phyloP scores from a whole-genome alignment of 2,113 vertebrate genomes.

The Macrotis lagotis region DNA sequence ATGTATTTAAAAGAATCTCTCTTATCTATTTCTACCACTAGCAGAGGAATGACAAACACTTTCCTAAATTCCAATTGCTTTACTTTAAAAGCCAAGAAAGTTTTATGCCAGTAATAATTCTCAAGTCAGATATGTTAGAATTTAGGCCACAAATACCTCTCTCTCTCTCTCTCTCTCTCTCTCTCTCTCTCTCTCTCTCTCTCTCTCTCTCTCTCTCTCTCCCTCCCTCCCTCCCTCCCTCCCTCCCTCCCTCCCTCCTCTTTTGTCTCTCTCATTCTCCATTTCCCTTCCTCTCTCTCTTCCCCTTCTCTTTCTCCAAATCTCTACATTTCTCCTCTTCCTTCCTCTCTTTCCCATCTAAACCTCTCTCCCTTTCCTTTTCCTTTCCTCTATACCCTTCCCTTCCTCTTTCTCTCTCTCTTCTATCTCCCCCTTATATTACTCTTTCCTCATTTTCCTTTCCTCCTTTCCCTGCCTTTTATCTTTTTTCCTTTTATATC shows the following conservation, averaged over 20 bases:
- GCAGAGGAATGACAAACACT: background rate
- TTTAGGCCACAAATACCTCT: background rate
- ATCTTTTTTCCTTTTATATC: background rate
- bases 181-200: no score
- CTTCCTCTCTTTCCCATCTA: background rate
- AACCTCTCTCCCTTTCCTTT: background rate
- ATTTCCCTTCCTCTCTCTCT: background rate
- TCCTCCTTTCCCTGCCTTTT: background rate
- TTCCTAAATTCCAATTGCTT: background rate
- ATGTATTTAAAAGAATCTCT: background rate
- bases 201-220: fast-evolving
- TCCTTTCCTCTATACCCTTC: background rate
- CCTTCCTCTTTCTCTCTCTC: background rate
- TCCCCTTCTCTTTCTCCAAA: no score
- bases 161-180: no score
- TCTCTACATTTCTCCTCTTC: background rate
- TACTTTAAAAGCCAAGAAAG: background rate
- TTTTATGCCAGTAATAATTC: background rate
- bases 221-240: background rate
- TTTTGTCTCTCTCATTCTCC: background rate
- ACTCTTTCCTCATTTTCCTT: no score
- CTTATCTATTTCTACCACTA: background rate
- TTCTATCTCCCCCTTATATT: background rate
- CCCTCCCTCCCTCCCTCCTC: background rate
- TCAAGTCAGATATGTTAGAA: background rate